Percentiles rank a stretch among this genome's conserved stretches.
Evolutionary conservation across 2,888 invertebrate genomes (phyloP).

Genomic region (Coelinius sp.): DNA sequence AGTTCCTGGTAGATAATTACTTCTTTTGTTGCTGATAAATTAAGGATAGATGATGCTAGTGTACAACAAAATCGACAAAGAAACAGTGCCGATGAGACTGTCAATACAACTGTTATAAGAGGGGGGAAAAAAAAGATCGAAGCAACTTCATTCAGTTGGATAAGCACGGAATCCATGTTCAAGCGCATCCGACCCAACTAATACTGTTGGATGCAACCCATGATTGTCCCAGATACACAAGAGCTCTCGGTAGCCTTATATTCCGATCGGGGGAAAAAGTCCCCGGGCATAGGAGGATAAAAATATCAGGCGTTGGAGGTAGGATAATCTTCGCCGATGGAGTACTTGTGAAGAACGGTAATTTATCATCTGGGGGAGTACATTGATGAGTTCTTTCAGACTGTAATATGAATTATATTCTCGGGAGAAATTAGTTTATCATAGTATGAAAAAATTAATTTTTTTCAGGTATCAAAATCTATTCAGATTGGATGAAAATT

Average conservation of each 20-base stretch:
- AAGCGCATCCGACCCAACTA: conserved; percentile 7
- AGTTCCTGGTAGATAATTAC: background rate
- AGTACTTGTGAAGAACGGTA: conserved; percentile 1
- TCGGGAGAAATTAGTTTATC: background rate
- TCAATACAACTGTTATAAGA: background rate
- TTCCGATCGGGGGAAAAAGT: conserved; percentile 5
- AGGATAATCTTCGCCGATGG: conserved; percentile 4
- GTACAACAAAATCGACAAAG: no score
- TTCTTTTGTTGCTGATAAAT: background rate
- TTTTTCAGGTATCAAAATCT: background rate
- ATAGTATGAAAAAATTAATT: background rate
- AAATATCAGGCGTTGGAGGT: conserved; percentile 15
- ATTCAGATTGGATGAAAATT: no score
- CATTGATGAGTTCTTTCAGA: background rate
- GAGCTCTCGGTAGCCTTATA: conserved; percentile 1
- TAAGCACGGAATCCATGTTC: conserved; percentile 12
- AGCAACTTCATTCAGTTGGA: conserved; percentile 17
- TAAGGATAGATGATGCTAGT: background rate
- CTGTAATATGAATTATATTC: background rate
- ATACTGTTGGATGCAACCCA: conserved; percentile 14
- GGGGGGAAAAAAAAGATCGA: background rate
- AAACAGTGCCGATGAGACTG: background rate
- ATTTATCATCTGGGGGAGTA: background rate
- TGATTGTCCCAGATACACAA: conserved; percentile 21
- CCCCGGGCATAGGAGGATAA: background rate